Conservation (phyloP, 2,888 invertebrate species). For the Leucoptera coffeella region DNA sequence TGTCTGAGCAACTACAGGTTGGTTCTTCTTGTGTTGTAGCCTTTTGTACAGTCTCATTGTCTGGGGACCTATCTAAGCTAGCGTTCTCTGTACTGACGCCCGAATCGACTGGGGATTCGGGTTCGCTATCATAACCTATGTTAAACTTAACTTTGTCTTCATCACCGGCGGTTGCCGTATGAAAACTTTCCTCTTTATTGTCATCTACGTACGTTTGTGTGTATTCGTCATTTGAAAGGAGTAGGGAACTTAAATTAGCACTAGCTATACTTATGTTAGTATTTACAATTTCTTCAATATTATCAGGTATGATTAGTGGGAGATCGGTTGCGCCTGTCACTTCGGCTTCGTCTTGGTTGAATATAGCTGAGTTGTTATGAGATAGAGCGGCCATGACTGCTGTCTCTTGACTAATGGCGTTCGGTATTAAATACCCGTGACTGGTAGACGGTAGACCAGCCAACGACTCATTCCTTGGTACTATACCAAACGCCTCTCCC, state of each 20-base stretch:
- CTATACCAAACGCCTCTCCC: constrained; percentile 17
- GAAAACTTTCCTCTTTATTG: constrained; percentile 15
- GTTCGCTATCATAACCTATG: constrained; percentile 41
- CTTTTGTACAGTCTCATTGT: constrained; percentile 22
- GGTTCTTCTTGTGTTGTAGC: constrained; percentile 25
- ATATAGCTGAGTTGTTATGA: constrained; percentile 38
- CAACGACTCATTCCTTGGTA: constrained; percentile 35
- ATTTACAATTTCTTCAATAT: constrained; percentile 28
- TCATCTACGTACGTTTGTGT: constrained; percentile 23
- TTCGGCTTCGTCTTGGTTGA: constrained; percentile 22
- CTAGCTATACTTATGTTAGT: constrained; percentile 58
- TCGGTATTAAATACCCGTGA: constrained; percentile 59
- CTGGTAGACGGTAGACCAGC: constrained; percentile 56
- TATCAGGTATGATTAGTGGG: constrained; percentile 31
- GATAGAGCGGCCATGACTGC: constrained; percentile 47
- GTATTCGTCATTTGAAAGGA: constrained; percentile 45
- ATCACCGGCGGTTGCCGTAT: constrained; percentile 21
- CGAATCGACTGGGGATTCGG: constrained; percentile 52
- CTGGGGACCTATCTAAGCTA: constrained; percentile 60
- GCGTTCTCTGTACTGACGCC: constrained; percentile 71
- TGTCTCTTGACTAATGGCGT: constrained; percentile 53
- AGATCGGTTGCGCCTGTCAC: constrained; percentile 19
- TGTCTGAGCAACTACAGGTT: constrained; percentile 15
- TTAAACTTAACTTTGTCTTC: constrained; percentile 35
- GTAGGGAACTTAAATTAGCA: constrained; percentile 49